Conservation (phyloP, 2,888 invertebrate species). For the Agrypnus murinus region DNA sequence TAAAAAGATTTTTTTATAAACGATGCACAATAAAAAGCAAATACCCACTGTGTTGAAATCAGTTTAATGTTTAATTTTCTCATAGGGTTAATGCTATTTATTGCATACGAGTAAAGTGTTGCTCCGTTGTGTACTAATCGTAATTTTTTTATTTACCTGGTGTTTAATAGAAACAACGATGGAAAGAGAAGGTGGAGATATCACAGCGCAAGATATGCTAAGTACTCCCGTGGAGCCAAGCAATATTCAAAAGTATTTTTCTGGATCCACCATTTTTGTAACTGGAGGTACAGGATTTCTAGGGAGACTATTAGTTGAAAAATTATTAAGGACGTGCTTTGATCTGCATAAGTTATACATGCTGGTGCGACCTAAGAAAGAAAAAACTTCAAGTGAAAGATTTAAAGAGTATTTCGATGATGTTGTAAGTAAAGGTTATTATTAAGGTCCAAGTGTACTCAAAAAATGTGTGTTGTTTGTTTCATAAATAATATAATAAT, state of each 20-base stretch:
- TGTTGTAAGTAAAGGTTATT: slow-evolving; percentile 72
- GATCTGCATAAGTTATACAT: slow-evolving; percentile 63
- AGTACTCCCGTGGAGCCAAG: slow-evolving; percentile 23
- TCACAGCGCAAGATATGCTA: slow-evolving; percentile 72
- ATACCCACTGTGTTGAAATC: no score
- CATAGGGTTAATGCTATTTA: no score
- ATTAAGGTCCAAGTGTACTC: no score
- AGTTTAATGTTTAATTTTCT: no score
- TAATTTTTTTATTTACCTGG: no score
- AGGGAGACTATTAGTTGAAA: slow-evolving; percentile 66
- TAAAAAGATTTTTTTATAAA: no score
- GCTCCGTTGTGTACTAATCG: no score
- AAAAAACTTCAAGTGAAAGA: slow-evolving; percentile 59
- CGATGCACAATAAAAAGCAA: no score
- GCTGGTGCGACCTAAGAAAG: slow-evolving; percentile 63
- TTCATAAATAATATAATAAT: no score
- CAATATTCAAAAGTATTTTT: slow-evolving; percentile 62
- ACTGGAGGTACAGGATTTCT: slow-evolving; percentile 68
- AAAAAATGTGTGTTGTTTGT: no score
- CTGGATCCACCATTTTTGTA: slow-evolving; percentile 63
- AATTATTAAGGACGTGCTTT: slow-evolving; percentile 66
- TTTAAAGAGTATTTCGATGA: slow-evolving; percentile 76
- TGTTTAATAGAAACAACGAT: no score
- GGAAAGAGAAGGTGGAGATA: slow-evolving; percentile 71
- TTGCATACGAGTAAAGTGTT: no score